Evolutionary conservation across 2,113 vertebrate species (phyloP), one percentile per base, ranked within the genome.

Genomic region (Neofelis nebulosa): DNA sequence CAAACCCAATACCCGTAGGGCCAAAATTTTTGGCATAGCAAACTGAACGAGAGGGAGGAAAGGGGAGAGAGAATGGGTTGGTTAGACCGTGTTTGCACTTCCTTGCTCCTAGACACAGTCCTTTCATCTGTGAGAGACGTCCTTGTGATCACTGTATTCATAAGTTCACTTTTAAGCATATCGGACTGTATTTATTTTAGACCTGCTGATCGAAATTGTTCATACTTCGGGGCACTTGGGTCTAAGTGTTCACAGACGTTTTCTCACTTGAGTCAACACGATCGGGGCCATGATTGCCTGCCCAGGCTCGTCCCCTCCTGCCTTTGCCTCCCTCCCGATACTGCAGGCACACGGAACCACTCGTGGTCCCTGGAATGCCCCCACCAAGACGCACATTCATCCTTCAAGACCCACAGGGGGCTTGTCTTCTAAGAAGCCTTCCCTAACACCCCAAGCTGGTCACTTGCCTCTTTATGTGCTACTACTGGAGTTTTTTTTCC

Each of bases 1-100:
- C 99, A 97, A 99, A 99, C 15, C 99, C 99, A 52, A 99, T 99
- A 89, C 99, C 99, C 97, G 99, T 99, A 2, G 99, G 99, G 27
- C 99, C 99, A 0, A 99, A 99, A 97, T 99, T 99, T 98, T 99
- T 99, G 89, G 99, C 99, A 0, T 99, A 99, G 97, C 99, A 99
- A 97, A 99, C 99, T 99, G 66, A 95, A 97, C 38, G 86, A 98
- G 68, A 97, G 96, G 16, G 10, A 57, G 8, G 63, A 5, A 7
- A 52, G 23, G 4, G 76, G 45, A 45, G 36, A 95, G 27, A 93
- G n/a, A 84, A 79, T 7, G 36, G 12, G 25, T 33, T 27, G 5
- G 73, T 98, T 83, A 97, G 55, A 6, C 16, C 29, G 2, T n/a
- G 25, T 29, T 82, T 83, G 45, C 8, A 45, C 45, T 19, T 45